Evolutionary conservation across 2,113 vertebrate genomes (phyloP).

Genomic region (Pantherophis guttatus): DNA sequence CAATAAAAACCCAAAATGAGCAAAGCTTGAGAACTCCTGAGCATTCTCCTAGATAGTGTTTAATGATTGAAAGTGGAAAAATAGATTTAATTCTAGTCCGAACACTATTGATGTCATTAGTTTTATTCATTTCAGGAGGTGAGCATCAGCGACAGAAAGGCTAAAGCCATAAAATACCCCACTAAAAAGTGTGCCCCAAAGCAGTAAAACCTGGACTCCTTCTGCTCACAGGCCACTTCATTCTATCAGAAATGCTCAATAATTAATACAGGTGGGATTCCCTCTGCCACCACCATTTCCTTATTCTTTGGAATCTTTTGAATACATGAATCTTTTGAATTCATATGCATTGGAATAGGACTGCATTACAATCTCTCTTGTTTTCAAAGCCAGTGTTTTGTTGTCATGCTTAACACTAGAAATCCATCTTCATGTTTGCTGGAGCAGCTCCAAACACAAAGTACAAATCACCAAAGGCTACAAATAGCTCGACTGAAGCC

Average conservation of each 20-base stretch:
- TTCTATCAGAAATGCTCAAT: slow-evolving; percentile 63
- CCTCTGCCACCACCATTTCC: slow-evolving; percentile 17
- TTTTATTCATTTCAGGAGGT: background rate
- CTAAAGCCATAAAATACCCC: slow-evolving; percentile 58
- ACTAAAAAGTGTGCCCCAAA: slow-evolving; percentile 67
- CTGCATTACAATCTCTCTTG: slow-evolving; percentile 57
- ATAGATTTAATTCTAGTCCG: background rate
- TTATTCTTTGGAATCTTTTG: slow-evolving; percentile 26
- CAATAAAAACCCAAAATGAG: background rate
- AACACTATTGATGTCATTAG: background rate
- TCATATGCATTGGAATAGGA: slow-evolving; percentile 27
- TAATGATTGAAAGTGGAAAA: background rate
- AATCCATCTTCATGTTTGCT: slow-evolving; percentile 69
- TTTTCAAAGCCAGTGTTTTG: slow-evolving; percentile 74
- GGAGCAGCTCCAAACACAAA: slow-evolving; percentile 69
- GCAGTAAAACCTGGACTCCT: slow-evolving; percentile 62
- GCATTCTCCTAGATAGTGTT: background rate
- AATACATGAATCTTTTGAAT: background rate
- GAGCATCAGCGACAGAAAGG: slow-evolving; percentile 4
- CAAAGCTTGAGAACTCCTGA: background rate
- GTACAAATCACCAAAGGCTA: slow-evolving; percentile 74
- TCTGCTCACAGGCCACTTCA: slow-evolving; percentile 64
- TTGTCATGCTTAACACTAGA: slow-evolving; percentile 72
- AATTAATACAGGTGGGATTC: slow-evolving; percentile 34
- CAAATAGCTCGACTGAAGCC: slow-evolving; percentile 67